phyloP scores from a whole-genome alignment of 2,797 vertebrate genomes.

The Pogoniulus pusillus region DNA sequence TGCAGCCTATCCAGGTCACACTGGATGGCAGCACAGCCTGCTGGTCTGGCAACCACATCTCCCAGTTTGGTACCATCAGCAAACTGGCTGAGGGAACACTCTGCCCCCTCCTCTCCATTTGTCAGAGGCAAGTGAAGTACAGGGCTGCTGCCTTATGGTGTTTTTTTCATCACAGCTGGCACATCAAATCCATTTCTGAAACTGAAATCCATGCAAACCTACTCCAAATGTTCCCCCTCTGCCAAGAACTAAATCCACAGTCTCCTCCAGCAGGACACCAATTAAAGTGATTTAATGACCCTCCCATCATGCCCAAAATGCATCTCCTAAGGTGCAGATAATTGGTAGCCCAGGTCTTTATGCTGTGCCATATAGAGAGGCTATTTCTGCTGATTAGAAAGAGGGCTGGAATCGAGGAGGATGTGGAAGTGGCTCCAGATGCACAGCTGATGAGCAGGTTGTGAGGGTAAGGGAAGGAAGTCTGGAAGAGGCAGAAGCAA shows the following conservation, averaged over 20 bases:
- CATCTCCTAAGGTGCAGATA: background rate
- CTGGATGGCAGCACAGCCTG: too few species aligned
- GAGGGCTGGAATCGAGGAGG: background rate
- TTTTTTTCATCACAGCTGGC: background rate
- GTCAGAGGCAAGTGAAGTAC: background rate
- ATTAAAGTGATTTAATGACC: constrained; percentile 41
- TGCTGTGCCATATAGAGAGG: background rate
- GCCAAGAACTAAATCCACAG: background rate
- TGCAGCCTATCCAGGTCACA: too few species aligned
- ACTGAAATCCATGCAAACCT: background rate
- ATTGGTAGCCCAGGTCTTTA: constrained; percentile 21
- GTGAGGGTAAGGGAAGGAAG: background rate
- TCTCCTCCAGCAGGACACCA: constrained; percentile 30
- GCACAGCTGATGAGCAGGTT: background rate
- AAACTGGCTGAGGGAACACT: too few species aligned
- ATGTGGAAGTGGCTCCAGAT: background rate
- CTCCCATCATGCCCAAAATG: background rate
- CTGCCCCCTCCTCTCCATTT: background rate
- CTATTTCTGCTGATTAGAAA: background rate
- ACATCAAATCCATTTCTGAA: background rate
- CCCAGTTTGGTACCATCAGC: too few species aligned
- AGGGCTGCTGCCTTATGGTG: background rate
- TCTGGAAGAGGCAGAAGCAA: background rate
- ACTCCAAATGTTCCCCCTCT: background rate
- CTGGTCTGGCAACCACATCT: too few species aligned